Evolutionary conservation across 2,113 vertebrate species (phyloP), one percentile per base, ranked within the genome.

Genomic region (Oriolus oriolus): DNA sequence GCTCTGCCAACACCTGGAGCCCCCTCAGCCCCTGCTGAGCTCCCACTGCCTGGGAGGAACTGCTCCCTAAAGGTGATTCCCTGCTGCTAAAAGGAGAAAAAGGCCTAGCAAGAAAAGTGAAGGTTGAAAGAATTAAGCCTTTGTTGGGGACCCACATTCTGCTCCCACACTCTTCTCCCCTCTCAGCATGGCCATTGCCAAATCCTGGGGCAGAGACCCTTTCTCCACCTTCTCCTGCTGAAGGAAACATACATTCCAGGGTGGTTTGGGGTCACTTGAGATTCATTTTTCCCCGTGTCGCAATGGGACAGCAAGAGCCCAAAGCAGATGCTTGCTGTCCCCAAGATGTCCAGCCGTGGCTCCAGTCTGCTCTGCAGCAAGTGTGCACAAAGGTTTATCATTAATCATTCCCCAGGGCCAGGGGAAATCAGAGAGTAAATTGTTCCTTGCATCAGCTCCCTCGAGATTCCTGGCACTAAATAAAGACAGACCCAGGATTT

Each of bases 121-220:
- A 97, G 78, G 66, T 75, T 91, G 93, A 97, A 96, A 98, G 96
- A 98, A 97, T 73, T 90, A 97, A 96, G 91, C 96, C 95, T 97
- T 91, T 88, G 26, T 15, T 64, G 57, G 70, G 59, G 70, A 69
- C 18, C 23, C 76, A 24, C 27, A 50, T 39, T 13, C 56, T 66
- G 31, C 33, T 95, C 54, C 78, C 4, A 0, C 59, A 11, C 37
- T n/a, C 9, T 26, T 56, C 33, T 28, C 26, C 52, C 5, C 79
- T 83, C 63, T 66, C 60, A 63, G 39, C 45, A 42, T 7, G 23
- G 33, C 77, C 37, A 23, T 23, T 75, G 69, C 53, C 82, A 79
- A 50, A 56, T 11, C 37, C 21, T 1, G 41, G 24, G 47, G 37
- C 64, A 66, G 47, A 80, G 7, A 83, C 39, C 52, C 88, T 86